phyloP scores from a whole-genome alignment of 2,797 vertebrate genomes.

The Tinamus major region DNA sequence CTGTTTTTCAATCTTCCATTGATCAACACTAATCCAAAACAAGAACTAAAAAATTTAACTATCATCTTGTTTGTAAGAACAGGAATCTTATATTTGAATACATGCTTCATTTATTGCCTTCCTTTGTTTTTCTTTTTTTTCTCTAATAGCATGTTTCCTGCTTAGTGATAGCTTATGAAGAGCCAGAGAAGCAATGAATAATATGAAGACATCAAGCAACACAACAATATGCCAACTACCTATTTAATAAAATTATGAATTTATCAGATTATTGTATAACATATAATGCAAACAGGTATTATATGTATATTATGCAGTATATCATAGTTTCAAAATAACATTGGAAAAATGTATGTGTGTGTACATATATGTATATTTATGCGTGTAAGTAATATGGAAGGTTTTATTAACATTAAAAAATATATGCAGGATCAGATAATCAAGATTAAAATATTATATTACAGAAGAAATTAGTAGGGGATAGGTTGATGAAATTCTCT shows the following conservation, averaged over 20 bases:
- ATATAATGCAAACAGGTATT: background rate
- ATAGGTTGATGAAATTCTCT: background rate
- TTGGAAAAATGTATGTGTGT: background rate
- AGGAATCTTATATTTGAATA: background rate
- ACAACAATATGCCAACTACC: background rate
- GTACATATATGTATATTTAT: background rate
- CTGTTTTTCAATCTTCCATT: background rate
- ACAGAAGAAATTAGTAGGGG: background rate
- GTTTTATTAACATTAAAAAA: background rate
- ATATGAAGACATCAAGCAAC: background rate
- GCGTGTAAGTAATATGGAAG: background rate
- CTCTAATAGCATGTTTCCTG: background rate
- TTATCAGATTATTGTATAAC: background rate
- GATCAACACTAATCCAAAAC: background rate
- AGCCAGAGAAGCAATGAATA: background rate
- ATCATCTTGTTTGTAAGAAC: background rate
- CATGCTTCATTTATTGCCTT: background rate
- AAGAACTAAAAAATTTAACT: background rate
- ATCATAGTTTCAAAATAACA: background rate
- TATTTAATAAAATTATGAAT: background rate
- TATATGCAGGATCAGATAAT: background rate
- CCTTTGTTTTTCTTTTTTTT: background rate
- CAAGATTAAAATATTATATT: background rate
- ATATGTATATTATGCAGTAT: background rate
- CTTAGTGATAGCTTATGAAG: background rate